Percentiles rank a stretch among this genome's conserved stretches.
phyloP scores from a whole-genome alignment of 2,797 vertebrate species.

The Fistularia commersonii region DNA sequence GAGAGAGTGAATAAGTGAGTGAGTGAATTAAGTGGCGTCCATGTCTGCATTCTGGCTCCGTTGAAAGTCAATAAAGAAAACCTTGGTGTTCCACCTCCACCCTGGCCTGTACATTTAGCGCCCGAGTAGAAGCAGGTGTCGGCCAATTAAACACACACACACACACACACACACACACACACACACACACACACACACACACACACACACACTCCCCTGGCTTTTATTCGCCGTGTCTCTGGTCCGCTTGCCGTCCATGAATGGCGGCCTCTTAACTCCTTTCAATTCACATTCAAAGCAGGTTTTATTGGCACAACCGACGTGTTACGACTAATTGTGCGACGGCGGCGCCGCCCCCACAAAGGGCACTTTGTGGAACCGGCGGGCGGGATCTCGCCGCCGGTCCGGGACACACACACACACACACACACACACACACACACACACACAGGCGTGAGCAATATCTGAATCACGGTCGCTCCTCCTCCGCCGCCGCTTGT shows the following conservation, averaged over 20 bases:
- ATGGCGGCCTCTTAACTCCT: constrained; percentile 63
- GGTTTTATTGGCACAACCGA: constrained; percentile 63
- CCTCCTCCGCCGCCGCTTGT: constrained; percentile 22
- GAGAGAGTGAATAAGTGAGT: no score
- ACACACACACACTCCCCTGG: no score
- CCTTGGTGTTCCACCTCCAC: constrained; percentile 39
- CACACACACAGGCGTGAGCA: no score
- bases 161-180: no score
- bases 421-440: no score
- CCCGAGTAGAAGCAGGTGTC: constrained; percentile 69
- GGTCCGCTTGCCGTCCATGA: constrained; percentile 63
- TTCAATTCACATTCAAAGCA: constrained; percentile 66
- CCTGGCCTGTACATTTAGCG: constrained; percentile 62
- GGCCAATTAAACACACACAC: constrained; percentile 70
- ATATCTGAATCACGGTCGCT: constrained; percentile 39
- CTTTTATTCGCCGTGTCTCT: constrained; percentile 55
- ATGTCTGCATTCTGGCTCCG: no score
- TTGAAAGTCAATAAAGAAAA: no score
- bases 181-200: no score
- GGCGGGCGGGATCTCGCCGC: constrained; percentile 47
- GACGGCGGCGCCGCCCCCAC: constrained; percentile 32
- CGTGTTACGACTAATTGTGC: constrained; percentile 53
- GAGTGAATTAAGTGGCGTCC: no score
- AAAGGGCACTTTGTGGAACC: constrained; percentile 66
- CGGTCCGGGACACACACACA: constrained; percentile 33